Base-by-base conservation (phyloP, 2,888 invertebrate genomes). In the Ormyrus pomaceus region DNA sequence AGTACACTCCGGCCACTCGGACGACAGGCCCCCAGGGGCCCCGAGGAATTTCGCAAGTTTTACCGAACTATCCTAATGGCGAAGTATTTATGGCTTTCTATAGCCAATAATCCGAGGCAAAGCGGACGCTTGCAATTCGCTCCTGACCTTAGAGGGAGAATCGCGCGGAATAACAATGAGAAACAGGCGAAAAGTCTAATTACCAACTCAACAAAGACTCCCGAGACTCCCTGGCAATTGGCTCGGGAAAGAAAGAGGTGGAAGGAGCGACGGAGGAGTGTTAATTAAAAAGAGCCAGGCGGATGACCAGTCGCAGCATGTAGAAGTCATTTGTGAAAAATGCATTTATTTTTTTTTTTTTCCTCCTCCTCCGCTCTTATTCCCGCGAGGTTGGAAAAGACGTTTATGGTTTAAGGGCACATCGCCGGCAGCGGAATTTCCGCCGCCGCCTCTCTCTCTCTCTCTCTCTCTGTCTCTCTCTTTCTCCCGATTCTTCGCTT, bases 61-160 rank as follows among this genome's bases (percentile, higher is more conserved):
- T 80, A 53, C 62, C 55, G n/a, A 71, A 76, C 71, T 66, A 70
- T 68, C 75, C 56, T 72, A 72, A 75, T 73, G 56, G 53, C 73
- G 34, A 74, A 64, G 65, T 74, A 68, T 73, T 79, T 69, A 69
- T 19, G 45, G 48, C 10, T 59, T 59, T 45, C 6, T 45, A 13
- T 46, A 8, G 46, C 51, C 19, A 10, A 34, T 56, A 56, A 55
- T n/a, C 56, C 50, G 56, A 19, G 19, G n/a, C 45, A 7, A n/a
- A 45, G 58, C 51, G 51, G n/a, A 7, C n/a, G n/a, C n/a, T 9
- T 19, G 19, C 19, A 19, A 19, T 19, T 19, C 19, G 19, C 19
- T 19, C 19, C 45, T 56, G 19, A 4, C 65, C 4, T 69, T n/a
- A 34, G 2, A 13, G 53, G 7, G 9, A 11, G 70, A 48, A 53